phyloP scores from a whole-genome alignment of 2,888 invertebrate genomes.

The Tiliacea citrago region DNA sequence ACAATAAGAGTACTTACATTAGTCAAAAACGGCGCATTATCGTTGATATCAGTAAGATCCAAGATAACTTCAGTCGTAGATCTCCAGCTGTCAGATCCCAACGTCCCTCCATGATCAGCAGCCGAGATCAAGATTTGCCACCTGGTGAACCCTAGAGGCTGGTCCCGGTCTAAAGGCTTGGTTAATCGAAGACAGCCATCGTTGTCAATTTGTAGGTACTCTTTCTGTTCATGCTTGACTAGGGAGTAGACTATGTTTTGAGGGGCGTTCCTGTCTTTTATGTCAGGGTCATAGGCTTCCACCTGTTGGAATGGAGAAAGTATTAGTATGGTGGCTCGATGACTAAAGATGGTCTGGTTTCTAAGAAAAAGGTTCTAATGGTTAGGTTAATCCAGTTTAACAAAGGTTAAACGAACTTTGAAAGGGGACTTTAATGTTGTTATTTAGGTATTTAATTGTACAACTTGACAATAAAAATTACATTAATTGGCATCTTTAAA shows the following conservation, averaged over 20 bases:
- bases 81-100: conserved; percentile 91
- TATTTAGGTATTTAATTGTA: no score
- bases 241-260: conserved; percentile 95
- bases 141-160: conserved; percentile 95
- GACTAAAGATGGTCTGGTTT: neutral
- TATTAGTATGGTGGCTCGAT: neutral
- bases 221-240: conserved; percentile 93
- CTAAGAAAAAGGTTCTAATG: no score
- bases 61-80: conserved; percentile 93
- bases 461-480: no score
- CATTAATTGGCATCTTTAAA: no score
- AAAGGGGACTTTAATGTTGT: no score
- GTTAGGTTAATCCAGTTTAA: no score
- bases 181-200: conserved; percentile 94
- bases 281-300: conserved; percentile 96
- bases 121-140: conserved; percentile 95
- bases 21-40: conserved; percentile 97
- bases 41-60: conserved; percentile 96
- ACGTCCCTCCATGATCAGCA: conserved; percentile 93
- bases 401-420: no score
- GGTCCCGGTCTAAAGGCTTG: conserved; percentile 96
- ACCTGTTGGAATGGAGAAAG: conserved; percentile 79
- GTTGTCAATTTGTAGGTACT: conserved; percentile 93
- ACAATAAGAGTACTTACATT: conserved; percentile 89
- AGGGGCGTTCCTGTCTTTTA: conserved; percentile 93